Percentiles rank a stretch among this genome's conserved stretches.
These are phyloP conservation scores for Larimichthys crocea DNA, from an alignment of 2,113 vertebrate genomes.

Conservation along the genomic window DNA sequence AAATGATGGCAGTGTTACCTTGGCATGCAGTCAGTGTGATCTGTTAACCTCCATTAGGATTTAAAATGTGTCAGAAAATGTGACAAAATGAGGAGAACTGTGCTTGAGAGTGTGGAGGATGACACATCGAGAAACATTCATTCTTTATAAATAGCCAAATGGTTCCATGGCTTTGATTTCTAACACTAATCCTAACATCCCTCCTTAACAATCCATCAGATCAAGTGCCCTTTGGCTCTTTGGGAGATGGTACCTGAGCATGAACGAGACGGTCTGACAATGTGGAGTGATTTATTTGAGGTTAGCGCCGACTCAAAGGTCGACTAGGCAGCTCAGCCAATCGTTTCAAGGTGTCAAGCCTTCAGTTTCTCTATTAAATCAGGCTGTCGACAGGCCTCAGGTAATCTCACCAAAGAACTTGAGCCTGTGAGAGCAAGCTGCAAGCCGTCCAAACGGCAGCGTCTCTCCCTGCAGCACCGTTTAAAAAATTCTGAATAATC, in stretches of 20 bases:
- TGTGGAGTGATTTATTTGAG: conserved; percentile 70
- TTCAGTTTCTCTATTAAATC: conserved; percentile 70
- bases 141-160: conserved; percentile 15
- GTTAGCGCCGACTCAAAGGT: conserved; percentile 68
- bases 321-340: conserved; percentile 66
- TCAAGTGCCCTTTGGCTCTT: conserved; percentile 52
- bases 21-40: not conserved
- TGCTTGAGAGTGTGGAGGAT: not conserved
- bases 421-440: conserved; percentile 19
- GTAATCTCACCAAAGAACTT: conserved; percentile 21
- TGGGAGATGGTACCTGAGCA: conserved; percentile 43
- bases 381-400: conserved; percentile 46
- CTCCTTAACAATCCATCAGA: conserved; percentile 44
- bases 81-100: conserved; percentile 8
- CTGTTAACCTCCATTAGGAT: conserved; percentile 35
- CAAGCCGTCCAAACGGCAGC: not conserved
- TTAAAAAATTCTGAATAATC: conserved; percentile 45
- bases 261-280: conserved; percentile 41
- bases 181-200: conserved; percentile 43
- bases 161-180: conserved; percentile 25
- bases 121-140: not conserved
- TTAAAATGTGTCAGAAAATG: conserved; percentile 49
- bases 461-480: conserved; percentile 1
- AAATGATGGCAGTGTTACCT: not conserved
- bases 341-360: conserved; percentile 70